Evolutionary conservation across 2,113 vertebrate species (phyloP), one percentile per base, ranked within the genome.

Genomic region (Oenanthe melanoleuca): DNA sequence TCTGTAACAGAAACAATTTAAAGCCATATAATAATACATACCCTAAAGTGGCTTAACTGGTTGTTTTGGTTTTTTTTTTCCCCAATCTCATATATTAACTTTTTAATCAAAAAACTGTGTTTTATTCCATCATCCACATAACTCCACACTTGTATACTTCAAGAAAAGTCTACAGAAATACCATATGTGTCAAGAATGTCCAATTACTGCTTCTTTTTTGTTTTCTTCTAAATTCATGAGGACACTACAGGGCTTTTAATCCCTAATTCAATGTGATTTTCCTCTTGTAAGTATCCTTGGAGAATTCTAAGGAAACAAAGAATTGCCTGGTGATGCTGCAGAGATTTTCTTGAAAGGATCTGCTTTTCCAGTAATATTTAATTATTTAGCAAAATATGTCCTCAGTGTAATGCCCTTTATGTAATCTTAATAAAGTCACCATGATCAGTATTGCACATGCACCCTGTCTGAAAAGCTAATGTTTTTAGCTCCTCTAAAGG

Each of bases 381-480:
- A 95, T 86, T 90, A 94, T 94, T 93, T 86, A 91, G 33, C 2
- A 1, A 81, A 80, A 91, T 67, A 45, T 8, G 16, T 89, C 65
- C 85, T 91, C 86, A 63, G 53, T 94, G 55, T 57, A 94, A 95
- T 95, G 80, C 44, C 52, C 74, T 95, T 95, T 88, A 70, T 80
- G 69, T 92, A 72, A 78, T 83, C 79, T 84, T 93, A 81, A 89
- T 86, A 91, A 95, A 95, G 91, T 85, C 89, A 70, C 84, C 57
- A 44, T 64, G 73, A 74, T 45, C 72, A 92, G 47, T 1, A 8
- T 21, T 72, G 69, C 60, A 71, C 15, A 13, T n/a, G 52, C 37
- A 86, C 75, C 56, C 59, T 80, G 49, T 40, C 63, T 66, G 69
- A 81, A 77, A 81, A 79, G 65, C 70, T 79, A n/a, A 86, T 67